These are phyloP conservation scores for Hypomecis punctinalis DNA, from an alignment of 2,888 invertebrate species.

Conservation along the genomic window DNA sequence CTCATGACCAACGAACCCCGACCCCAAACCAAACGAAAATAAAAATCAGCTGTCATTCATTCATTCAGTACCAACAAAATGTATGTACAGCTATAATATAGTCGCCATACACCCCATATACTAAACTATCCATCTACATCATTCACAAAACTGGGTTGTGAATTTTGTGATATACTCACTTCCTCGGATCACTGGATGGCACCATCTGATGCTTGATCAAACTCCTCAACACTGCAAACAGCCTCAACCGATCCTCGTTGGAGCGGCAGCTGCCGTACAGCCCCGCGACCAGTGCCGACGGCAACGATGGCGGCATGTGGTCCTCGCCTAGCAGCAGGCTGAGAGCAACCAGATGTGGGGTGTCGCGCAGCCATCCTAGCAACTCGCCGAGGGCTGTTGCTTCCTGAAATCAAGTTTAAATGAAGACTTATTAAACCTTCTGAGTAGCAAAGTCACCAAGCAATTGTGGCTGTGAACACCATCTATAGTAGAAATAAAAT, in stretches of 20 bases:
- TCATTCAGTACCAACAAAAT: too few relatives aligned
- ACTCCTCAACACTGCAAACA: constrained; percentile 71
- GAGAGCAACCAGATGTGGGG: constrained; percentile 75
- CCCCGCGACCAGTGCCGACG: constrained; percentile 70
- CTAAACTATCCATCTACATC: too few relatives aligned
- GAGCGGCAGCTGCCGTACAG: constrained; percentile 76
- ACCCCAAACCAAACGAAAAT: too few relatives aligned
- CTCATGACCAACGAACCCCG: too few relatives aligned
- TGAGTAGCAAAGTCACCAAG: too few relatives aligned
- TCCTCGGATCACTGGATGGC: constrained; percentile 71
- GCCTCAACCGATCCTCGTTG: constrained; percentile 63
- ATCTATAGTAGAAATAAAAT: too few relatives aligned
- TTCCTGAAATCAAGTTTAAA: constrained; percentile 60
- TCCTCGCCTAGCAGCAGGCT: constrained; percentile 78
- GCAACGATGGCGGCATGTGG: constrained; percentile 69
- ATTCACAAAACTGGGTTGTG: too few relatives aligned
- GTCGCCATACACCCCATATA: too few relatives aligned
- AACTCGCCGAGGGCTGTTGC: constrained; percentile 75
- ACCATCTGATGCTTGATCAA: constrained; percentile 78
- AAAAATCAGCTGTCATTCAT: too few relatives aligned
- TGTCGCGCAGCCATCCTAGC: constrained; percentile 78
- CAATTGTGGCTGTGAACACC: too few relatives aligned
- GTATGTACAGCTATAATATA: too few relatives aligned
- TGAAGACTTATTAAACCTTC: background rate
- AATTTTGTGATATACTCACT: constrained; percentile 75